Base-by-base conservation (phyloP, 2,113 vertebrate genomes). In the Platysteira castanea region DNA sequence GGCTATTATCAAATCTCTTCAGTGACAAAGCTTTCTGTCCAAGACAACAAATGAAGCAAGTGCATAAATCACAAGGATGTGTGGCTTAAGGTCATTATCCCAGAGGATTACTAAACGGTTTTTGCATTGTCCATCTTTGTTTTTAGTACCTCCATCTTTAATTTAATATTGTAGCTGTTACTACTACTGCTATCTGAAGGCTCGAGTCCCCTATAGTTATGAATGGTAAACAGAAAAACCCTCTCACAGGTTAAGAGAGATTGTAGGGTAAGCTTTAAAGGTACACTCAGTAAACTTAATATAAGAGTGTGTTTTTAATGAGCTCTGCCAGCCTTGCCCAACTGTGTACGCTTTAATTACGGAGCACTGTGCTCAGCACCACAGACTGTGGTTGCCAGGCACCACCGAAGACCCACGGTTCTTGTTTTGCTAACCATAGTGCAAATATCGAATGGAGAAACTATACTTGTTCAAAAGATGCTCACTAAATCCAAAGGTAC, bases 31-130 rank as follows among this genome's bases (percentile, higher is more conserved):
- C 95, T 94, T 94, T 31, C 46, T 53, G 63, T 83, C 31, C 8
- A 97, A 96, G 79, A 84, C 67, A 78, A 97, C 81, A 96, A 97
- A 98, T 97, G 97, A 96, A 96, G 88, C 70, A 95, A 97, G 89
- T 83, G 74, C 90, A 96, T 88, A 97, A 97, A 97, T 96, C 96
- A 95, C 94, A 91, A 64, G 31, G 90, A 87, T 68, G 60, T 82
- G 59, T 81, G 83, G 33, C 12, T 63, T 94, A 96, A 89, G 68
- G 76, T 79, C 81, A 86, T 97, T 97, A 96, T 94, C 90, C 59
- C 92, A 84, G 86, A 73, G 94, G 83, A 97, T 87, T 84, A 83
- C 21, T 20, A 63, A 93, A 49, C 7, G 20, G 28, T 15, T 94
- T 88, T 82, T 53, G 35, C 75, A 91, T 41, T 44, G 37, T 31